Conservation (phyloP, 2,797 vertebrate genomes). For the Intellagama lesueurii region DNA sequence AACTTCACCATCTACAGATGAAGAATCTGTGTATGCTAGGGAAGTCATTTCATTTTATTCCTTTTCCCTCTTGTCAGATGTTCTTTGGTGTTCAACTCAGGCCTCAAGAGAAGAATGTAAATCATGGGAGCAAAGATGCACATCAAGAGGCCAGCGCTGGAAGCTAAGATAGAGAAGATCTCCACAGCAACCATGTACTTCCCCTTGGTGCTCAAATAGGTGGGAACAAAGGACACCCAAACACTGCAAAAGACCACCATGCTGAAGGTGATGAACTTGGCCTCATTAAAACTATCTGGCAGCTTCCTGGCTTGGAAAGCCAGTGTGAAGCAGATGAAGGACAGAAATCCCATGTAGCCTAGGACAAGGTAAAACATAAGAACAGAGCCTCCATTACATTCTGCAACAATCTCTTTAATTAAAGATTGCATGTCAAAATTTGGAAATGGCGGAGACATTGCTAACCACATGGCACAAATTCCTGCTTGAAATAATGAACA, state of each 20-base stretch:
- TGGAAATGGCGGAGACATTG: background rate
- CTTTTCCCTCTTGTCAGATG: no score
- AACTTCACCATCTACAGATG: no score
- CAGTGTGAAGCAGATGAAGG: background rate
- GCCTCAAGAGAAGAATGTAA: background rate
- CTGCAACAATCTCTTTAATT: background rate
- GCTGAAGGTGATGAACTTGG: background rate
- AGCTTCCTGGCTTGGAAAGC: background rate
- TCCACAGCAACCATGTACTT: background rate
- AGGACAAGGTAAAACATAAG: background rate
- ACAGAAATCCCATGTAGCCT: constrained; percentile 19
- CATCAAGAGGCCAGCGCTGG: background rate
- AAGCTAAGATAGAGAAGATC: constrained; percentile 15
- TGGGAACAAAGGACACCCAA: background rate
- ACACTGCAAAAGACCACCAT: no score
- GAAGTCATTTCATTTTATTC: no score
- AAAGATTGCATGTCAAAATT: background rate
- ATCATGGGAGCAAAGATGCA: background rate
- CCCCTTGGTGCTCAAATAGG: background rate
- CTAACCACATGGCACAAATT: no score
- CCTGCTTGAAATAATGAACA: no score
- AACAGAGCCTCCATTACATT: constrained; percentile 4
- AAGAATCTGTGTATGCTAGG: no score
- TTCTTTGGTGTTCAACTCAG: background rate
- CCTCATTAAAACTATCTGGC: constrained; percentile 12